Evolutionary conservation across 2,113 vertebrate genomes (phyloP), one percentile per base, ranked within the genome.

Genomic region (Bettongia penicillata): DNA sequence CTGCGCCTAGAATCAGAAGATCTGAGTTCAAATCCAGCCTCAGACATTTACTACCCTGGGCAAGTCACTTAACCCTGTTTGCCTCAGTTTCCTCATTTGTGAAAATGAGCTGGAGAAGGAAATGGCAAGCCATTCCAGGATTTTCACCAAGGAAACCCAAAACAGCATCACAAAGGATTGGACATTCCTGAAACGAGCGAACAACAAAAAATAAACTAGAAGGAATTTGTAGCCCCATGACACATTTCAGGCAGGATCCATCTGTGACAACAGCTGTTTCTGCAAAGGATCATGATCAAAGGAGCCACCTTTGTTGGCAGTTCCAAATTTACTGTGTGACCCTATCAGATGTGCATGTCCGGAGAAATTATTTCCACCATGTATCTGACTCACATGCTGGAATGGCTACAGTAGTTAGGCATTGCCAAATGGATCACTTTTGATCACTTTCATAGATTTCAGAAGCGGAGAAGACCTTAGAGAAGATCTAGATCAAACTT

Each of bases 261-360:
- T 95, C 24, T 48, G 48, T 51, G 89, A 95, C 43, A 94, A 37
- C 50, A 95, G 53, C 90, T 94, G 37, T 68, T 93, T 97, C 49
- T 92, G 8, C 92, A 94, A 91, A 31, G 1, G 14, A 89, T 92
- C 26, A 91, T 47, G 51, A 47, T 8, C 96, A 91, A 16, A 93
- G 53, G 9, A 97, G 43, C 5, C 53, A 95, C 61, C 89, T 48
- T 91, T 96, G 94, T 90, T 0, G 12, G 28, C 4, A 25, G 57
- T 91, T 94, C 22, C 37, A 90, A 55, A 90, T 43, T 84, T 84
- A 84, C 68, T 43, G n/a, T 23, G 6, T 23, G 68, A 84, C n/a
- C 68, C 68, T 84, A 84, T 84, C 57, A 68, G 0, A 92, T 28
- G 26, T 1, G 93, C 48, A 92, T 90, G 61, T 49, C 37, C 91